Conservation (phyloP, 2,797 vertebrate genomes). For the Arrhamphus sclerolepis region DNA sequence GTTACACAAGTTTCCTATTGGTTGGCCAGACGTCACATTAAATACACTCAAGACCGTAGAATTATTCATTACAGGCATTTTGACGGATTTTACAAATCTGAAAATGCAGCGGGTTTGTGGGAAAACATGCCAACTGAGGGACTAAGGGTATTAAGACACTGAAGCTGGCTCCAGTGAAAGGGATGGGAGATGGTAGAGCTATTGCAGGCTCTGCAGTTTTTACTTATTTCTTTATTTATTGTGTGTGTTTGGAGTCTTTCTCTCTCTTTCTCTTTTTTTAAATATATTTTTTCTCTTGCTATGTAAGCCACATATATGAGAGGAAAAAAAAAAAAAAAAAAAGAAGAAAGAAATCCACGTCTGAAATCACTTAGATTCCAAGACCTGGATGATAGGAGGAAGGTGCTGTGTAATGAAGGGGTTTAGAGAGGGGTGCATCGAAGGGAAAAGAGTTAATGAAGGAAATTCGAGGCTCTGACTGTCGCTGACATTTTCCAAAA, state of each 20-base stretch:
- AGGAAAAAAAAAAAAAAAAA: slow-evolving; percentile 31
- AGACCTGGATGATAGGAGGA: slow-evolving; percentile 35
- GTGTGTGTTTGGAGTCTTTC: background rate
- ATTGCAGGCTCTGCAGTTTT: slow-evolving; percentile 29
- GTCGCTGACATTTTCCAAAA: slow-evolving; percentile 70
- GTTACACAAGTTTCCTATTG: slow-evolving; percentile 26
- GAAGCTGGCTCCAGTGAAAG: slow-evolving; percentile 60
- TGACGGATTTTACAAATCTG: slow-evolving; percentile 70
- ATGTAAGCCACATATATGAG: slow-evolving; percentile 23
- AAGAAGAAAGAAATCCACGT: slow-evolving; percentile 9
- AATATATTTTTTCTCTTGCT: slow-evolving; percentile 20
- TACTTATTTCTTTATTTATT: slow-evolving; percentile 2
- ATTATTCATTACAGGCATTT: slow-evolving; percentile 73
- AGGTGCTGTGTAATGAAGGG: slow-evolving; percentile 49
- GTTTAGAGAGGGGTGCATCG: slow-evolving; percentile 41
- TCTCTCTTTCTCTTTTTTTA: too few relatives aligned
- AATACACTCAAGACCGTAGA: slow-evolving; percentile 60
- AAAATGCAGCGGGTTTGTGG: slow-evolving; percentile 63
- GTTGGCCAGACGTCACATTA: slow-evolving; percentile 61
- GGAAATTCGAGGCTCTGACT: slow-evolving; percentile 61
- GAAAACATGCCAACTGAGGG: slow-evolving; percentile 70
- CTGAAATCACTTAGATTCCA: slow-evolving; percentile 50
- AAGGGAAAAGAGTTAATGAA: slow-evolving; percentile 45
- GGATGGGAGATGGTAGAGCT: slow-evolving; percentile 38
- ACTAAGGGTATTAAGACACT: slow-evolving; percentile 71